These are phyloP conservation scores for Paradisaea rubra DNA, from an alignment of 2,113 vertebrate species.

Conservation along the genomic window DNA sequence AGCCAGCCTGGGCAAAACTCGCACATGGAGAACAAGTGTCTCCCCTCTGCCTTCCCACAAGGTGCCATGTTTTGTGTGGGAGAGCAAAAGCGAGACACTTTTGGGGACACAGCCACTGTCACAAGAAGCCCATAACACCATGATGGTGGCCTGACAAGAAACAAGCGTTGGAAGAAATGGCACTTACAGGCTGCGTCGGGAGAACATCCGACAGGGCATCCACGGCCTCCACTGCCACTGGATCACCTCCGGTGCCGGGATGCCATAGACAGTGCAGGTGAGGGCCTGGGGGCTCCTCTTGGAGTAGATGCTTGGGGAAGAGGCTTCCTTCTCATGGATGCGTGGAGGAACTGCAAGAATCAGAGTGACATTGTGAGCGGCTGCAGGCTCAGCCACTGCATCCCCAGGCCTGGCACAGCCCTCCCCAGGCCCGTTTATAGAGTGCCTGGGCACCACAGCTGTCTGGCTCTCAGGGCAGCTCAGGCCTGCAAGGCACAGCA, in stretches of 20 bases:
- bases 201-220: constrained; percentile 86
- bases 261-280: constrained; percentile 87
- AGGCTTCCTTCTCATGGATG: constrained; percentile 93
- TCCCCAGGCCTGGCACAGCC: not conserved
- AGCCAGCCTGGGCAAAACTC: not conserved
- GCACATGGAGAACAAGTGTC: not conserved
- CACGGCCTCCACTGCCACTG: constrained; percentile 94
- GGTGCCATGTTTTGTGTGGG: not conserved
- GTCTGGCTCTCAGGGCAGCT: not conserved
- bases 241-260: constrained; percentile 77
- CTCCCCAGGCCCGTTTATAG: fast-evolving
- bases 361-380: not conserved
- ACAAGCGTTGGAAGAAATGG: not conserved
- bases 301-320: constrained; percentile 86
- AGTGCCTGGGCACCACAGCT: not conserved
- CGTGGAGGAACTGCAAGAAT: constrained; percentile 82
- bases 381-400: not conserved
- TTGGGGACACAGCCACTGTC: not conserved
- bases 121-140: not conserved
- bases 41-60: not conserved
- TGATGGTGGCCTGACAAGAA: not conserved
- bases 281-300: constrained; percentile 87
- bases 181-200: constrained; percentile 82
- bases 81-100: fast-evolving
- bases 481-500: not conserved